Conservation (phyloP, 2,888 invertebrate genomes). For the Folsomia manolachei region DNA sequence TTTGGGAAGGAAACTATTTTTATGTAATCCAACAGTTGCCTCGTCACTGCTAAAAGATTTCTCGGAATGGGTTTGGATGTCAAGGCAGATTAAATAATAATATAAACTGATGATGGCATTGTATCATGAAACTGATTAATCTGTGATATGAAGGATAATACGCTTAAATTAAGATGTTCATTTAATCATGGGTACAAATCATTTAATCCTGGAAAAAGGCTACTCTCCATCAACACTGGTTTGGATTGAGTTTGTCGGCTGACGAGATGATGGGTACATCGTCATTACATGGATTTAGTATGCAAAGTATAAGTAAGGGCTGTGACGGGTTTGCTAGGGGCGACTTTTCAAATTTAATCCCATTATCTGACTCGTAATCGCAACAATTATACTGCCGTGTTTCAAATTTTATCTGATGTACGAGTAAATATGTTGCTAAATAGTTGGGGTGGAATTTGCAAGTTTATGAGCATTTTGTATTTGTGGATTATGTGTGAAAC, state of each 20-base stretch:
- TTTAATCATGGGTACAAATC: neutral
- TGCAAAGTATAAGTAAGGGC: too few relatives aligned
- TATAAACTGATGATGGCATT: neutral
- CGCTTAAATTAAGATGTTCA: conserved; percentile 1
- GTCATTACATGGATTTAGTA: neutral
- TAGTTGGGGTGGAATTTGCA: too few relatives aligned
- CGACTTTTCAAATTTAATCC: conserved; percentile 6
- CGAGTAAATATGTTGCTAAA: neutral
- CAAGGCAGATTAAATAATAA: neutral
- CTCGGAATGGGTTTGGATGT: neutral
- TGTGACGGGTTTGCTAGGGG: neutral
- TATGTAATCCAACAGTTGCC: too few relatives aligned
- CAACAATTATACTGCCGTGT: neutral
- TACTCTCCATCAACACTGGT: neutral
- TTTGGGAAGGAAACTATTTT: neutral
- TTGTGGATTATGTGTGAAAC: neutral
- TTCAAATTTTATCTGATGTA: too few relatives aligned
- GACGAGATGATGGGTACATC: neutral
- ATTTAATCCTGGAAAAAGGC: neutral
- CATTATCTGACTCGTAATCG: neutral
- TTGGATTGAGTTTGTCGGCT: neutral
- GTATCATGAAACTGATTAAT: neutral
- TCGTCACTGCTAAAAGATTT: neutral
- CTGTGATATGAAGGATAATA: neutral
- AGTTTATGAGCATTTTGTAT: neutral